phyloP scores from a whole-genome alignment of 2,113 vertebrate genomes.

The Bubalus kerabau region DNA sequence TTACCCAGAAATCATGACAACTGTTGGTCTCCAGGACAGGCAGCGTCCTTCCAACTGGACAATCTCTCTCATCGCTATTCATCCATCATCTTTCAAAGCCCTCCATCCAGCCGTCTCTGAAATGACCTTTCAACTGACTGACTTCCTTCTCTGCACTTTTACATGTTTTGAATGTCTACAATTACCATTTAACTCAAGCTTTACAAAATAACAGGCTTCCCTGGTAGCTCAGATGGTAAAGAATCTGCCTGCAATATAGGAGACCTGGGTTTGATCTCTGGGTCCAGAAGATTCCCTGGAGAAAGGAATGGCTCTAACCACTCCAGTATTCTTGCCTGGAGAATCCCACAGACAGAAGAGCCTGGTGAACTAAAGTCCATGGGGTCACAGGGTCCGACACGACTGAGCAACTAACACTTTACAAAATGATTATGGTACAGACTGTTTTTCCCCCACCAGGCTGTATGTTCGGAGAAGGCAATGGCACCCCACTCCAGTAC shows the following conservation, averaged over 20 bases:
- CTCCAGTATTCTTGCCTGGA: not conserved
- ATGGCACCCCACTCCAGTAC: no score
- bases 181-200: constrained; percentile 1
- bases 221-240: not conserved
- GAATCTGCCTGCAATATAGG: not conserved
- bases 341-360: not conserved
- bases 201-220: not conserved
- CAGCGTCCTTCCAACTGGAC: not conserved
- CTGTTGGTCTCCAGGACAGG: not conserved
- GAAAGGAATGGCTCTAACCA: not conserved
- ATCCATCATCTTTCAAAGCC: not conserved
- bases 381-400: not conserved
- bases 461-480: not conserved
- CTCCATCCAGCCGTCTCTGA: not conserved
- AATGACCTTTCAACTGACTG: not conserved
- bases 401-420: not conserved
- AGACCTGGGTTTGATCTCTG: not conserved
- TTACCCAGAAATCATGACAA: not conserved
- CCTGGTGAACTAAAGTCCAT: not conserved
- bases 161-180: not conserved
- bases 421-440: not conserved
- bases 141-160: not conserved
- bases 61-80: not conserved
- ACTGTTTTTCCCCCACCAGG: not conserved
- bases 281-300: not conserved